Percentiles rank a stretch among this genome's conserved stretches.
These are phyloP conservation scores for Euzetes globulus DNA, from an alignment of 2,888 invertebrate genomes.

Conservation along the genomic window DNA sequence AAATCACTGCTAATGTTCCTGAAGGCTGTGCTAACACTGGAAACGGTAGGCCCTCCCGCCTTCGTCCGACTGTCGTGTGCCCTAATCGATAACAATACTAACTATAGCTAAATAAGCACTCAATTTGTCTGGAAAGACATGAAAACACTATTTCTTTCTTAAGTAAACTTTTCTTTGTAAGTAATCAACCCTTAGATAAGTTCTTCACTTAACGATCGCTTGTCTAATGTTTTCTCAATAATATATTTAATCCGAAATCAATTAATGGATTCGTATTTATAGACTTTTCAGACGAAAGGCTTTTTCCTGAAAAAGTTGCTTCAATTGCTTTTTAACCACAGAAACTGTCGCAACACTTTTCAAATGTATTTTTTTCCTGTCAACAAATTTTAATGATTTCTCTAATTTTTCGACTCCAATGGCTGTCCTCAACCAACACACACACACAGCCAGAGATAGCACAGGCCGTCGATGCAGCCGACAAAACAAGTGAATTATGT, in stretches of 20 bases:
- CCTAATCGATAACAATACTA: neutral
- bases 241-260: too few species aligned
- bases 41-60: slow-evolving; percentile 29
- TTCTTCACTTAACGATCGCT: too few species aligned
- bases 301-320: neutral
- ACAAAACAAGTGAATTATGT: slow-evolving; percentile 19
- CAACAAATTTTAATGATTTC: neutral
- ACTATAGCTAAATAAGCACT: neutral
- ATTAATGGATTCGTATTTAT: too few species aligned
- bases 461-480: neutral
- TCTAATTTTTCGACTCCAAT: too few species aligned
- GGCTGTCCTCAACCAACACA: too few species aligned
- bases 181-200: too few species aligned
- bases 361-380: too few species aligned
- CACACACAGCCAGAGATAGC: slow-evolving; percentile 30
- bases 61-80: too few species aligned
- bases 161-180: too few species aligned
- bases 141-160: neutral
- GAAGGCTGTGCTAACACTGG: slow-evolving; percentile 25
- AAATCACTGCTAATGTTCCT: slow-evolving; percentile 29
- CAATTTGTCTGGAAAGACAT: neutral
- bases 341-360: too few species aligned
- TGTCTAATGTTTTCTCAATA: too few species aligned
- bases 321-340: neutral
- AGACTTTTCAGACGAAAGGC: too few species aligned